These are phyloP conservation scores for Onychorhynchus coronatus DNA, from an alignment of 2,113 vertebrate species.

Conservation along the genomic window DNA sequence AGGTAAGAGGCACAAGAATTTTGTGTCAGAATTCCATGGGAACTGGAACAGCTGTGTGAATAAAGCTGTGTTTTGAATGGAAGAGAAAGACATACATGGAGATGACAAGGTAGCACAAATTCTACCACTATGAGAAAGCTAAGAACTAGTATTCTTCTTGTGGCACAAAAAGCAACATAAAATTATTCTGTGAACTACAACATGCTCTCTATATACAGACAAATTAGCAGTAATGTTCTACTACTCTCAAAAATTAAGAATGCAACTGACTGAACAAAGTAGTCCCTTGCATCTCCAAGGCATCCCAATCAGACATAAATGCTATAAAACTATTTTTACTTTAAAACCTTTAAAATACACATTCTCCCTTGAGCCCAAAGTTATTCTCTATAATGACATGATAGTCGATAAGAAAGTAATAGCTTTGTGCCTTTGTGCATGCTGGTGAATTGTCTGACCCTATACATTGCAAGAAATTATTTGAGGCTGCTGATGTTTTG, in stretches of 20 bases:
- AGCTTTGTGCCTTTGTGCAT: slow-evolving; percentile 57
- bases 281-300: background rate
- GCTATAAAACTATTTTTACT: slow-evolving; percentile 39
- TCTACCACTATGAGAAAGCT: background rate
- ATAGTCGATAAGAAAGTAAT: slow-evolving; percentile 39
- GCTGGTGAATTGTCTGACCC: slow-evolving; percentile 34
- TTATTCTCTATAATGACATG: slow-evolving; percentile 23
- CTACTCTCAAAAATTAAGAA: background rate
- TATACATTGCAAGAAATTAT: slow-evolving; percentile 13
- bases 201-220: background rate
- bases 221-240: slow-evolving; percentile 24
- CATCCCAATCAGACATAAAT: background rate
- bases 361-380: slow-evolving; percentile 15
- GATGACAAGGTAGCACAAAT: background rate
- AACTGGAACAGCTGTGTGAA: background rate
- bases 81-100: background rate
- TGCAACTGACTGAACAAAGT: slow-evolving; percentile 5
- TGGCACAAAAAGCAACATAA: background rate
- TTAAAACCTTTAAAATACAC: slow-evolving; percentile 47
- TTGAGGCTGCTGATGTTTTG: slow-evolving; percentile 12
- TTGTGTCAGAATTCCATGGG: background rate
- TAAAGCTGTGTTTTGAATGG: background rate
- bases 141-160: background rate
- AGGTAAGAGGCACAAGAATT: background rate
- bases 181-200: background rate